Percentiles rank a stretch among this genome's conserved stretches.
These are phyloP conservation scores for Ataeniobius toweri DNA, from an alignment of 2,797 vertebrate genomes.

Conservation along the genomic window DNA sequence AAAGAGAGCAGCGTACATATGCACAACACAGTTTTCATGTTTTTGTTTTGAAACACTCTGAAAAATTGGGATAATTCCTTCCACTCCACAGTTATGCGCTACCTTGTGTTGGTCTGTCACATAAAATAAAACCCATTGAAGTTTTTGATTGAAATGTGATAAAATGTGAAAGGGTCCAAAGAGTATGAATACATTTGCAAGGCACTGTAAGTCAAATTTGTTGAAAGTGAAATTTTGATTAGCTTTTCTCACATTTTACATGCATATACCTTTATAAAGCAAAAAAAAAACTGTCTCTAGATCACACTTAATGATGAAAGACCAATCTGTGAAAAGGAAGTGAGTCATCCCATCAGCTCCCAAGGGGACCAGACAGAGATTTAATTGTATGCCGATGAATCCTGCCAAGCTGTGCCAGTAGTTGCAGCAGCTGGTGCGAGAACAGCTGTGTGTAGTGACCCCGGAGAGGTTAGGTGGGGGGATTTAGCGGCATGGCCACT, in stretches of 20 bases:
- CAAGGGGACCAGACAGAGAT: conserved; percentile 5
- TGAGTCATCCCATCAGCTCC: conserved; percentile 3
- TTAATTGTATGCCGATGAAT: conserved; percentile 8
- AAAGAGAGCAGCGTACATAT: not conserved
- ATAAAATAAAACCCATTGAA: not conserved
- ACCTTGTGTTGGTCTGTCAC: not conserved
- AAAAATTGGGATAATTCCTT: not conserved
- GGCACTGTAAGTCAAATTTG: not conserved
- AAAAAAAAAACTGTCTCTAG: not conserved
- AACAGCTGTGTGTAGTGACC: conserved; percentile 68
- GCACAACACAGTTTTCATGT: too few species aligned
- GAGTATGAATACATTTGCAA: not conserved
- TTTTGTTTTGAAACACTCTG: not conserved
- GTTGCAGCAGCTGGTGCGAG: conserved; percentile 56
- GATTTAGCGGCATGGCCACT: conserved; percentile 33
- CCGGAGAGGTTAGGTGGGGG: conserved; percentile 21
- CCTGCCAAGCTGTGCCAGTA: conserved; percentile 30
- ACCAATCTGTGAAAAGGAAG: not conserved
- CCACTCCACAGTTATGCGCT: not conserved
- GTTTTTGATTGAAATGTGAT: not conserved
- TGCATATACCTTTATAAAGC: not conserved
- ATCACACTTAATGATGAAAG: conserved; percentile 4
- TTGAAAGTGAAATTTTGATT: not conserved
- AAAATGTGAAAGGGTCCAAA: not conserved
- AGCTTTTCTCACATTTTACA: not conserved